Evolutionary conservation across 2,888 invertebrate species (phyloP).

Genomic region (Parnassius smintheus): DNA sequence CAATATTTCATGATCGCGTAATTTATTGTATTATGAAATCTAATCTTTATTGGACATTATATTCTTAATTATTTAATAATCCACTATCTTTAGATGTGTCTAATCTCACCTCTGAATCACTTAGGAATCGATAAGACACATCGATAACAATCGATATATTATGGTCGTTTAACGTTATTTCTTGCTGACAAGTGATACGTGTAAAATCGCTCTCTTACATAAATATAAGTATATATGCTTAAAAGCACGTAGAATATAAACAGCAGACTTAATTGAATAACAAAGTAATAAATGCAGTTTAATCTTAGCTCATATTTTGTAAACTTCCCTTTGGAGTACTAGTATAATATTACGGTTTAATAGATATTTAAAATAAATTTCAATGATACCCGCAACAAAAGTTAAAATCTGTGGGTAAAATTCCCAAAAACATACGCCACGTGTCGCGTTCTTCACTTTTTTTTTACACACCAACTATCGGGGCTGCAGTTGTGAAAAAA

Average conservation of each 20-base stretch:
- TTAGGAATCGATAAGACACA: conserved; percentile 29
- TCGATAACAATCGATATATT: conserved; percentile 24
- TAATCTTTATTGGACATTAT: too few relatives aligned
- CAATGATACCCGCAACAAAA: too few relatives aligned
- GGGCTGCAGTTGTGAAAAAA: too few relatives aligned
- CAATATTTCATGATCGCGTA: too few relatives aligned
- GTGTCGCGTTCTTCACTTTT: too few relatives aligned
- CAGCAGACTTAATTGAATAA: neutral
- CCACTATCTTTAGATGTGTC: conserved; percentile 22
- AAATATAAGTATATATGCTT: conserved; percentile 20
- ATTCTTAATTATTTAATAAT: conserved; percentile 12
- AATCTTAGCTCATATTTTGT: neutral
- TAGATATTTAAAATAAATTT: too few relatives aligned
- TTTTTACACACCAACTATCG: too few relatives aligned
- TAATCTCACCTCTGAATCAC: conserved; percentile 27
- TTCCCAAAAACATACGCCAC: too few relatives aligned
- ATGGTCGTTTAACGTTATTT: conserved; percentile 28
- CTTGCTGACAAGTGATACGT: conserved; percentile 41
- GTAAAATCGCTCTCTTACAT: conserved; percentile 38
- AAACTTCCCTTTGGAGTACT: too few relatives aligned
- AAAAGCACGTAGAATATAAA: conserved; percentile 21
- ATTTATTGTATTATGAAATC: too few relatives aligned
- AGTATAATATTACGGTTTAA: too few relatives aligned
- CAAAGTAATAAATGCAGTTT: neutral
- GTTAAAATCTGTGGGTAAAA: too few relatives aligned